Base-by-base conservation (phyloP, 2,888 invertebrate genomes). In the Prionchulus punctatus region DNA sequence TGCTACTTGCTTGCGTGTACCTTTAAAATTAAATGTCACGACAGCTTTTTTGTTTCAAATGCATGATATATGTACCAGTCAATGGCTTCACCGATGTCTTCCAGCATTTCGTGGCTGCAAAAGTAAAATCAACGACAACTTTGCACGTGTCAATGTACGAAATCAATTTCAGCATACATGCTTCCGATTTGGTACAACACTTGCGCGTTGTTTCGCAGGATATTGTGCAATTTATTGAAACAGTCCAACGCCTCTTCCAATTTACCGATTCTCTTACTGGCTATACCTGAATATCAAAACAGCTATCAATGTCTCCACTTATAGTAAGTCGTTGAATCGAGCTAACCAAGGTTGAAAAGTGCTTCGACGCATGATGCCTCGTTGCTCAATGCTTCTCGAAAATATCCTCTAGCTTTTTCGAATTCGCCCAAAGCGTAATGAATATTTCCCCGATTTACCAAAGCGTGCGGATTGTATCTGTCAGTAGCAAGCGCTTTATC, bases 331-430 rank as follows among this genome's bases (percentile, higher is more conserved):
- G 23, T 45, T 45, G 23, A 7, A 23, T 45, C 7, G 4, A 15
- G 12, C 12, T 28, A 69, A 76, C 86, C 86, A 58, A 86, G 73
- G 73, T 88, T 86, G 68, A 85, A 87, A 31, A 85, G 77, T 1
- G 85, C 87, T 73, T 88, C 86, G 31, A 88, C 82, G 69, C 83
- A 85, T 28, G 83, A 82, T 0, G 85, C 80, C 65, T 88, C 85
- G 66, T 82, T 81, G 63, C 83, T 81, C 43, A 89, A 71, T 0
- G 89, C 88, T 62, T 81, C 82, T 23, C 55, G 57, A 63, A 84
- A 81, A 66, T 81, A 81, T 63, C 81, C 80, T 59, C 81, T 78
- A 0, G 86, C 85, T 64, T 80, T 80, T 59, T 82, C 81, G 48
- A 78, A 76, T 60, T 85, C 82, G 27, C 79, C 80, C 65, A 79